A percentile compares a stretch with the other conserved stretches of the same genome.
Evolutionary conservation across 2,797 vertebrate genomes (phyloP).

Genomic region (Neomorphus geoffroyi): DNA sequence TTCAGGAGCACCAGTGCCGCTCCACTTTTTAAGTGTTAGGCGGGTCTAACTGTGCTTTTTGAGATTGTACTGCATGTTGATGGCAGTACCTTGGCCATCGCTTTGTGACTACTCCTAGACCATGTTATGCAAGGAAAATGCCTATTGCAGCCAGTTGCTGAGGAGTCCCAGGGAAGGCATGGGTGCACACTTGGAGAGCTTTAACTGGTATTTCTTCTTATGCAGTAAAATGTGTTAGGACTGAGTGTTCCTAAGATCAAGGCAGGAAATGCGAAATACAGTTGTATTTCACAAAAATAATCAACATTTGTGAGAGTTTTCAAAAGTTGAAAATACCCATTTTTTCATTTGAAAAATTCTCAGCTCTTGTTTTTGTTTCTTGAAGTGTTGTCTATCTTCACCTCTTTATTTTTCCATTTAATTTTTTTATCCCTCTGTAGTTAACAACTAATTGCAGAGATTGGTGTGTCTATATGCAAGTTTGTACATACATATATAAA

Average conservation of each 20-base stretch:
- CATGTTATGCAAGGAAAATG: accelerated
- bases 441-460: background rate
- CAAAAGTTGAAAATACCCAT: background rate
- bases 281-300: background rate
- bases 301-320: background rate
- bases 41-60: background rate
- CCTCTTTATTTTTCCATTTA: background rate
- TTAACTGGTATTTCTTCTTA: background rate
- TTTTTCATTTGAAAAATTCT: background rate
- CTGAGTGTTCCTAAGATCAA: background rate
- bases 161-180: background rate
- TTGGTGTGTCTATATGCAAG: background rate
- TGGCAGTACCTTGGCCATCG: background rate
- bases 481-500: background rate
- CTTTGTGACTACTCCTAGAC: background rate
- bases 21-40: background rate
- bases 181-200: accelerated
- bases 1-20: background rate
- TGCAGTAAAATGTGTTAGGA: background rate
- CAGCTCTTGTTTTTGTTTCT: background rate
- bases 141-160: accelerated
- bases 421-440: background rate
- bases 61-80: accelerated
- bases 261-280: background rate
- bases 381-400: background rate